Evolutionary conservation across 2,797 vertebrate species (phyloP), one percentile per base, ranked within the genome.

Genomic region (Pseudomugil tenellus): DNA sequence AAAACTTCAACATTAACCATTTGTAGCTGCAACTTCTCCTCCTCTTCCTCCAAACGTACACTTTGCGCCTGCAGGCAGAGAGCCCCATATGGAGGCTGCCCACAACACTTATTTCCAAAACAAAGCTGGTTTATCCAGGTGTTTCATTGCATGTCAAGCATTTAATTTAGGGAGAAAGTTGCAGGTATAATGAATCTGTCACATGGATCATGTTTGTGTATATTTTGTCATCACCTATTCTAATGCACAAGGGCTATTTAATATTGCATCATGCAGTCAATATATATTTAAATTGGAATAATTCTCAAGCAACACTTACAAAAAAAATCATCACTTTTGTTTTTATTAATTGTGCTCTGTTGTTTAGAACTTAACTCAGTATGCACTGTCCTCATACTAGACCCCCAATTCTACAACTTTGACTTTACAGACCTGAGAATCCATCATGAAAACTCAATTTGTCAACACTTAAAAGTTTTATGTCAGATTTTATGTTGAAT

Each of bases 361-460:
- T 72, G 70, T 58, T n/a, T 51, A 72, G 49, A 55, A 43, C 71
- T 19, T 25, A 25, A 19, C 51, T 70, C 26, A 57, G 21, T 26
- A 35, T 65, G 14, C 41, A 46, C 9, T 37, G 41, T 14, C 54
- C 21, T 10, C 10, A n/a, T 7, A n/a, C 8, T 9, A 25, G 11
- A 12, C 46, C 2, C 3, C 9, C 8, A n/a, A 46, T 8, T 17
- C n/a, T 21, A 7, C 21, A 21, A 19, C 16, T 23, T 35, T 35
- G 34, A 35, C 34, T 4, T 2, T 39, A 39, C 21, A 21, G 46
- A 49, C 46, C 3, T 21, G 1, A 49, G 3, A 49, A n/a, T 46
- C 41, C 41, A 19, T 8, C 8, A 23, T n/a, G n/a, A 49, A 23
- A 49, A 25, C 1, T 5, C 21, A 49, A 5, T 12, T 11, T 49